Evolutionary conservation across 2,888 invertebrate genomes (phyloP).

Genomic region (Trachelus iudaicus): DNA sequence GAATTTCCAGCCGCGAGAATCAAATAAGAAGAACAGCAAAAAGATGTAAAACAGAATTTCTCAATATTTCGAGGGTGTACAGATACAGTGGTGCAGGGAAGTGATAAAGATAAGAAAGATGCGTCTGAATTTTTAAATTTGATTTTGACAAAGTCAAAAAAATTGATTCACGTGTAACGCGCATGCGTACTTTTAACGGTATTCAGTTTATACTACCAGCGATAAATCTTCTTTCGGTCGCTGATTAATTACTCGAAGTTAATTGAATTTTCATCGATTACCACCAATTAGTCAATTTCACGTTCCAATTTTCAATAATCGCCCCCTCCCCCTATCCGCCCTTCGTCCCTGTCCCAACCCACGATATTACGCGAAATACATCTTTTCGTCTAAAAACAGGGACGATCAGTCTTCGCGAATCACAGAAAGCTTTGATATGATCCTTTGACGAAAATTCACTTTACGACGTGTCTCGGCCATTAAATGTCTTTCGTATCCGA

Average conservation of each 20-base stretch:
- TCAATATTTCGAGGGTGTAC: neutral
- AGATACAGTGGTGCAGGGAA: neutral
- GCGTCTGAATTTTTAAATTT: too few species aligned
- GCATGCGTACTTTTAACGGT: neutral
- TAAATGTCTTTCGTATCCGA: too few species aligned
- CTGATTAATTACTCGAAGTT: too few species aligned
- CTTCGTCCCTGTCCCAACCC: too few species aligned
- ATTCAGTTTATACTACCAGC: neutral
- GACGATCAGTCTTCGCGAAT: slow-evolving; percentile 62
- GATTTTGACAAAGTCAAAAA: neutral
- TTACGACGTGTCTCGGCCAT: too few species aligned
- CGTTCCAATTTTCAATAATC: too few species aligned
- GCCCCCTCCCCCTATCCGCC: too few species aligned
- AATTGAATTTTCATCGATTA: too few species aligned
- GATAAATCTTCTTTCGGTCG: too few species aligned
- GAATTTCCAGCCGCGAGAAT: neutral
- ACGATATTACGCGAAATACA: too few species aligned
- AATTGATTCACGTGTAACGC: neutral
- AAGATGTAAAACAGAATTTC: neutral
- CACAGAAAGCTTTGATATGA: slow-evolving; percentile 64
- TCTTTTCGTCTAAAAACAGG: slow-evolving; percentile 37
- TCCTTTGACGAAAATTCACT: slow-evolving; percentile 46
- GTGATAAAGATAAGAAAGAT: neutral
- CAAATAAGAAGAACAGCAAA: neutral
- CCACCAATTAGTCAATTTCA: too few species aligned